These are phyloP conservation scores for Aselliscus stoliczkanus DNA, from an alignment of 2,797 vertebrate genomes.

Conservation along the genomic window DNA sequence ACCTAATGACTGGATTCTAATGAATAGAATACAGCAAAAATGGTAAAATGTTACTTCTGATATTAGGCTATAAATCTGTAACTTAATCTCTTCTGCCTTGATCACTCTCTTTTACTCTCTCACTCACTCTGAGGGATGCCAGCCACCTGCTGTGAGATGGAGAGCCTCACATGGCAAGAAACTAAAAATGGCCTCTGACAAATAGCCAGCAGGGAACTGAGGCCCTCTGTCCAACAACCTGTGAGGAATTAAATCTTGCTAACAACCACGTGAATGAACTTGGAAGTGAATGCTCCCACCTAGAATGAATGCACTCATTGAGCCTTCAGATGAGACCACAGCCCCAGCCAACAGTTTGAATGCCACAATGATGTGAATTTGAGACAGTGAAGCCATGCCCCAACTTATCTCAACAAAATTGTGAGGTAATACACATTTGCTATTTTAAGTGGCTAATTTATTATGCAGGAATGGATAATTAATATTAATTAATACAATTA, in stretches of 20 bases:
- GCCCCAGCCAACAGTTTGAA: not conserved
- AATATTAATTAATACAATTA: not conserved
- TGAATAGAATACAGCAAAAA: not conserved
- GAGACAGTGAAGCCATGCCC: not conserved
- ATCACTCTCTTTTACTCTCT: not conserved
- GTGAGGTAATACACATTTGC: not conserved
- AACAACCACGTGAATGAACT: not conserved
- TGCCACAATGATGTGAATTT: not conserved
- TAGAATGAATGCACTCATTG: accelerated
- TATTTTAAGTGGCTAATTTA: not conserved
- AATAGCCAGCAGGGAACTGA: not conserved
- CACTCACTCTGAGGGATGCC: not conserved
- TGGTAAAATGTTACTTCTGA: not conserved
- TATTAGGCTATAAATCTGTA: not conserved
- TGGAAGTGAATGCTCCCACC: not conserved
- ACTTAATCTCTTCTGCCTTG: not conserved
- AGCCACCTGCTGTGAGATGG: not conserved
- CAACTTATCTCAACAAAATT: not conserved
- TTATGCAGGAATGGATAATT: not conserved
- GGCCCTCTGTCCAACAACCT: not conserved
- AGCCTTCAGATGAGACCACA: not conserved
- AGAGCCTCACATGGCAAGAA: not conserved
- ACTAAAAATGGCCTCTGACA: not conserved
- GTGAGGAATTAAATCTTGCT: not conserved
- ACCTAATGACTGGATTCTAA: not conserved